phyloP scores from a whole-genome alignment of 2,113 vertebrate genomes.

The Takifugu bimaculatus region DNA sequence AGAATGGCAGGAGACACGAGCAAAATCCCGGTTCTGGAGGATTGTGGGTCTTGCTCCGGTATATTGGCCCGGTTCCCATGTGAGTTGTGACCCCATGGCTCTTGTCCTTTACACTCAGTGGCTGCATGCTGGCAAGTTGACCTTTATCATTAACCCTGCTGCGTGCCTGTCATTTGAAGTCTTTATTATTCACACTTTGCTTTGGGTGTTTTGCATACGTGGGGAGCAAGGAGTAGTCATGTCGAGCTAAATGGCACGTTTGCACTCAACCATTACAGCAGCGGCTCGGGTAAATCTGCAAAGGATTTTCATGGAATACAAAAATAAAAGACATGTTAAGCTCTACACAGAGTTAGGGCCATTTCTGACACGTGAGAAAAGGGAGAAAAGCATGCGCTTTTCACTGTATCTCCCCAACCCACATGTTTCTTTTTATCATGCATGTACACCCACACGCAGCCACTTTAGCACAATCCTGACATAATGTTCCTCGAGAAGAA shows the following conservation, averaged over 20 bases:
- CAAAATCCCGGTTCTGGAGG: conserved; percentile 42
- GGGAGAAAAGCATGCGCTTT: conserved; percentile 1
- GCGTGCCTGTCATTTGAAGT: conserved; percentile 75
- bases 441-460: conserved; percentile 13
- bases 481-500: conserved; percentile 13
- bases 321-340: background rate
- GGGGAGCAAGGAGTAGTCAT: conserved; percentile 27
- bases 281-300: conserved; percentile 14
- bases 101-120: conserved; percentile 74
- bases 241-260: conserved; percentile 38
- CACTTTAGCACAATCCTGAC: conserved; percentile 4
- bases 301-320: conserved; percentile 1
- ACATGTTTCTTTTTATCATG: conserved; percentile 9
- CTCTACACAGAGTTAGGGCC: conserved; percentile 1
- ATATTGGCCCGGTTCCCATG: conserved; percentile 65
- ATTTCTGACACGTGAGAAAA: conserved; percentile 1
- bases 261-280: conserved; percentile 33
- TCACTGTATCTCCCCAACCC: conserved; percentile 14
- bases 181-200: conserved; percentile 71
- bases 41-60: conserved; percentile 36
- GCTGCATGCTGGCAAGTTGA: conserved; percentile 71
- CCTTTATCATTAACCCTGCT: conserved; percentile 80
- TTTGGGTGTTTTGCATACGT: conserved; percentile 56
- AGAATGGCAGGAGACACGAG: conserved; percentile 15
- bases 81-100: conserved; percentile 67